Base-by-base conservation (phyloP, 2,797 vertebrate genomes). In the Liasis olivaceus region DNA sequence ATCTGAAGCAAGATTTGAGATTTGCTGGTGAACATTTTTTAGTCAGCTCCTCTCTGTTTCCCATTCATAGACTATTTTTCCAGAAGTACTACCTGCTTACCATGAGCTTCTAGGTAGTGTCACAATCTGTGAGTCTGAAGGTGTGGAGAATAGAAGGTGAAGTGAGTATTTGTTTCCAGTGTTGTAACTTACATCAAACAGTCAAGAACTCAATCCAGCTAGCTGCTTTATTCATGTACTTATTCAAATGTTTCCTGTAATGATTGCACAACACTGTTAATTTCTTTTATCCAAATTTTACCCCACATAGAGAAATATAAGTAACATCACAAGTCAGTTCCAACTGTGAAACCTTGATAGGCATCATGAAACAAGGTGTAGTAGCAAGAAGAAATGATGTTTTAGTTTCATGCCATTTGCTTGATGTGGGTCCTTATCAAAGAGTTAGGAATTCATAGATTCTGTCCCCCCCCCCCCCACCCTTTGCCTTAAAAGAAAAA, bases 201-300 rank as follows among this genome's bases (percentile, higher is more conserved):
- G 93, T 95, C 36, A 28, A 90, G 89, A 96, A 93, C 95, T 96
- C 92, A 93, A 89, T 89, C 93, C 93, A 97, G 92, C 93, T 87
- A 92, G 93, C 89, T 93, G 94, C 85, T 94, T 96, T 96, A 94
- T 96, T 97, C 94, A 96, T 96, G 94, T 96, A 95, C 93, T 94
- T 94, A 93, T 63, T 94, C 93, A 93, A 93, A 93, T 88, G 95
- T 94, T 94, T 87, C 90, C 85, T 94, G 93, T 93, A 95, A 93
- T 94, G 93, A 95, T 95, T 94, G 86, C 69, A 72, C 47, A 69
- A 96, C 91, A 94, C 2, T 0, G 64, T 87, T 91, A 93, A 77
- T 89, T 96, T 89, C 85, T 96, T 92, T 95, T 92, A 94, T 92
- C 96, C 91, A 94, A 93, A 96, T 93, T 96, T 95, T 95, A 92